These are phyloP conservation scores for Phoeniculus purpureus DNA, from an alignment of 2,797 vertebrate genomes.

Conservation along the genomic window DNA sequence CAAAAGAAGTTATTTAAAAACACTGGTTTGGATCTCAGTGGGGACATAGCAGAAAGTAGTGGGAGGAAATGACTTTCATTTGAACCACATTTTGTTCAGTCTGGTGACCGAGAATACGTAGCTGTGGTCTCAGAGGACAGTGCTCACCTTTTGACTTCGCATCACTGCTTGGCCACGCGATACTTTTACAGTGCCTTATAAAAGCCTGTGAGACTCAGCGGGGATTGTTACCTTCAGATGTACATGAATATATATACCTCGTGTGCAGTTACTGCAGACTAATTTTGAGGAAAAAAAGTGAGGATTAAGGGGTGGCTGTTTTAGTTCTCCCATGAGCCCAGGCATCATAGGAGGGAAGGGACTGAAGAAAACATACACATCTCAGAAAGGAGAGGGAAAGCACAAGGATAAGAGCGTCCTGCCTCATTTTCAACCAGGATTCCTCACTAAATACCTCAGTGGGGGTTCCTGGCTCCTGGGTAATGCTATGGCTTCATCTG, in stretches of 20 bases:
- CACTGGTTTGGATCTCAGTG: not conserved
- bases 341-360: not conserved
- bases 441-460: not conserved
- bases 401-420: not conserved
- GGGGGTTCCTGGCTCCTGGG: not conserved
- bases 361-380: not conserved
- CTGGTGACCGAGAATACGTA: not conserved
- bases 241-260: not conserved
- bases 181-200: not conserved
- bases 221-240: not conserved
- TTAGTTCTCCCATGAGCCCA: not conserved
- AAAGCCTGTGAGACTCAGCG: not conserved
- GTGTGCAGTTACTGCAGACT: not conserved
- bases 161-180: not conserved
- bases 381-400: not conserved
- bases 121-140: not conserved
- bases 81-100: not conserved
- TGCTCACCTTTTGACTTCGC: slow-evolving; percentile 1
- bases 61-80: not conserved
- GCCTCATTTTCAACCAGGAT: not conserved
- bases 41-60: not conserved
- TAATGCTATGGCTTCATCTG: not conserved
- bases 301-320: not conserved
- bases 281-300: not conserved
- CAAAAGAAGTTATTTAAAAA: not conserved